Conservation (phyloP, 2,888 invertebrate genomes). For the Ethmia dodecea region DNA sequence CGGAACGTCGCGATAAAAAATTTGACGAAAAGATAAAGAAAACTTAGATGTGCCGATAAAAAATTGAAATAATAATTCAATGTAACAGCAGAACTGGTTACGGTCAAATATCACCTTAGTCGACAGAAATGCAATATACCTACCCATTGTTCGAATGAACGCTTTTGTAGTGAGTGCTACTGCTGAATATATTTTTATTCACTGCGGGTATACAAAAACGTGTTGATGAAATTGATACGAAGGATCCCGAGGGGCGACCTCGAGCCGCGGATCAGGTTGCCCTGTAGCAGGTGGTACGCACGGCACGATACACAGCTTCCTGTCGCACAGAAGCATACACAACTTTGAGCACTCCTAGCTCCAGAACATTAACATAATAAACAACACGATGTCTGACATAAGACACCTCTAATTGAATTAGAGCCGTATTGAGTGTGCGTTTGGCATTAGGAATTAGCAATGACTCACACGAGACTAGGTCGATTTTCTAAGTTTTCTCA, state of each 20-base stretch:
- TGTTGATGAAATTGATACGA: background rate
- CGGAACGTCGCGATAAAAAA: no score
- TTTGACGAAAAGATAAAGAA: no score
- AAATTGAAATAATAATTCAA: no score
- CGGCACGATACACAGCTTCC: no score
- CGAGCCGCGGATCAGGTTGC: slow-evolving; percentile 4
- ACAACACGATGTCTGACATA: slow-evolving; percentile 5
- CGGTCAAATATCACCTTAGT: no score
- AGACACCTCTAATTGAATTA: slow-evolving; percentile 32
- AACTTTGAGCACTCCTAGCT: slow-evolving; percentile 4
- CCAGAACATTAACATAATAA: background rate
- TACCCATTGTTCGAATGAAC: background rate
- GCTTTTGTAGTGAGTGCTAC: background rate
- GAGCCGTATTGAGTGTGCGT: slow-evolving; percentile 10
- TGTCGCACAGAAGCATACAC: background rate
- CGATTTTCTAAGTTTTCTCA: no score
- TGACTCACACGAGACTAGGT: background rate
- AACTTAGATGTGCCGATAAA: no score
- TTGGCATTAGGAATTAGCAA: no score
- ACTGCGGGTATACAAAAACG: background rate
- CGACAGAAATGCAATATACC: background rate
- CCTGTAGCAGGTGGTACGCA: background rate
- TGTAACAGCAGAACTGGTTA: no score
- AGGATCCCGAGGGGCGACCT: slow-evolving; percentile 2
- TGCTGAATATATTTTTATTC: background rate